Evolutionary conservation across 2,113 vertebrate species (phyloP), one percentile per base, ranked within the genome.

Genomic region (Psittacus erithacus): DNA sequence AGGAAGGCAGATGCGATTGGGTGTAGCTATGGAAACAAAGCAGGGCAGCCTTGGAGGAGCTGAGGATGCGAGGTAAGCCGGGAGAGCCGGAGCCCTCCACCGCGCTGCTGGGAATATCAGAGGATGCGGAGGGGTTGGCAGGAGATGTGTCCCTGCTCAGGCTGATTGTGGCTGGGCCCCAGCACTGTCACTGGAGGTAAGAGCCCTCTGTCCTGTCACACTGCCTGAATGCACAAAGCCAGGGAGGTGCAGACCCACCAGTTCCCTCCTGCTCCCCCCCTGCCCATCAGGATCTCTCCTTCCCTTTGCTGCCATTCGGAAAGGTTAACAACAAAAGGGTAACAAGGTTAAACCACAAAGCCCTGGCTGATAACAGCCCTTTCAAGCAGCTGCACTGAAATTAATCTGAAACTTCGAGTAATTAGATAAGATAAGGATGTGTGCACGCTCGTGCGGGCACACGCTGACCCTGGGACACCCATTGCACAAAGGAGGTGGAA

Each of bases 1-100:
- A 92, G 92, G 96, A 95, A 98, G 93, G 43, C 93, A 90, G 92
- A 95, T 94, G 95, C 82, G 96, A 98, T 97, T 95, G 98, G 97
- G 92, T 53, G 98, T 98, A 96, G 95, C 95, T 97, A 98, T 98
- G 98, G 98, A 96, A 98, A 98, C 98, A n/a, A 91, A 96, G 91
- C 88, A 1, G n/a, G 95, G 96, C 62, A 95, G 96, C 92, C 90
- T 86, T 92, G 10, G 86, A 96, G 95, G 93, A 96, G 96, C 97
- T 82, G 95, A 96, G 94, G 75, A 94, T 28, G 92, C 93, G 86
- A 95, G 95, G 96, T 73, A 93, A 85, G 90, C 83, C 1, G 52
- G 39, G 94, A 95, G 93, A 89, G 93, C 64, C 74, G 18, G 93
- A 93, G 92, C 41, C 96, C 91, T 97, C 91, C 64, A 55, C 95